Evolutionary conservation across 2,113 vertebrate species (phyloP).

Genomic region (Himantopus leucocephalus): DNA sequence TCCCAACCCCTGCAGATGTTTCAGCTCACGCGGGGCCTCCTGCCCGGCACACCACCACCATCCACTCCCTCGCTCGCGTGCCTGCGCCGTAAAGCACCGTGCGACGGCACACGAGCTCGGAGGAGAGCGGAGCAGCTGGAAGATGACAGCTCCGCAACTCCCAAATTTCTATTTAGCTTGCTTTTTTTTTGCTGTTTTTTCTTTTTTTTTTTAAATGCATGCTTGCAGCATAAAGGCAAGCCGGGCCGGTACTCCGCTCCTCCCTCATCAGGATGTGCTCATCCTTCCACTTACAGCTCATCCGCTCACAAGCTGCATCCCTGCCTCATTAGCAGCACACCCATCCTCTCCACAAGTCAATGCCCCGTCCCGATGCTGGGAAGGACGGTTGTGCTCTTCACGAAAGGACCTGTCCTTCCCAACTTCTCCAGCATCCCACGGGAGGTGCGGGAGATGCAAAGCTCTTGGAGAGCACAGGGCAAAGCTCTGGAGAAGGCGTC

Average conservation of each 20-base stretch:
- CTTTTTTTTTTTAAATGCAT: background rate
- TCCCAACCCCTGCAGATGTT: background rate
- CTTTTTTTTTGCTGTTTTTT: background rate
- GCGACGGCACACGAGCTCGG: background rate
- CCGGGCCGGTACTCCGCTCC: background rate
- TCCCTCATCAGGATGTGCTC: background rate
- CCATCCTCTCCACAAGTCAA: background rate
- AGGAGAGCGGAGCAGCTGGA: background rate
- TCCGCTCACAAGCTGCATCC: background rate
- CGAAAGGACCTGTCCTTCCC: background rate
- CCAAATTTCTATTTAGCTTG: background rate
- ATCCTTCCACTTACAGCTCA: background rate
- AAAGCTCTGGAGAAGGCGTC: background rate
- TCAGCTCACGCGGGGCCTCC: background rate
- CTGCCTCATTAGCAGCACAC: background rate
- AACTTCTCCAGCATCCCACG: background rate
- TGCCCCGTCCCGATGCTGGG: rapidly evolving
- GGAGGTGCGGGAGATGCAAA: rapidly evolving
- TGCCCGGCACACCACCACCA: background rate
- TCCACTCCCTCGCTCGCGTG: background rate
- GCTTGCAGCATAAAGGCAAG: background rate
- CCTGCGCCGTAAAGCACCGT: rapidly evolving
- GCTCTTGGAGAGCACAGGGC: background rate
- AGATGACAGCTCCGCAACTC: background rate
- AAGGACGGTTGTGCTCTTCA: background rate